These are phyloP conservation scores for Callaeas wilsoni DNA, from an alignment of 2,113 vertebrate genomes.

Conservation along the genomic window DNA sequence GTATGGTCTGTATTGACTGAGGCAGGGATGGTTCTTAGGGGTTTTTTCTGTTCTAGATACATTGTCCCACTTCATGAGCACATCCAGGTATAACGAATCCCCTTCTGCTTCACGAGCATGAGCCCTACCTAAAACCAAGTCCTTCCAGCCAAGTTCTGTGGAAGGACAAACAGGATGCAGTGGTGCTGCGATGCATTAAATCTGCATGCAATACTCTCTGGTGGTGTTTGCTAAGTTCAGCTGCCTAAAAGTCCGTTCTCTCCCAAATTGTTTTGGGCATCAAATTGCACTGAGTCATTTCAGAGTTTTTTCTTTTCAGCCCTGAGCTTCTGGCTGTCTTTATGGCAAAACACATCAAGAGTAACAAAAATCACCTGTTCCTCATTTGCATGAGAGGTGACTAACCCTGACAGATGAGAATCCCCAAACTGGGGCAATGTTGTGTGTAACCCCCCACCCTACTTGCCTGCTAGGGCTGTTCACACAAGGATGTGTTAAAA, in stretches of 20 bases:
- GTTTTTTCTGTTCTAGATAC: neutral
- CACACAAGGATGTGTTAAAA: neutral
- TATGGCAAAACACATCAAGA: neutral
- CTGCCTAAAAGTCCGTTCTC: neutral
- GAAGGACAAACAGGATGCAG: neutral
- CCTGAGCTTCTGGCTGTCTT: neutral
- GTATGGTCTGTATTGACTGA: neutral
- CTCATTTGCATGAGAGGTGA: neutral
- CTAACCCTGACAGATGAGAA: neutral
- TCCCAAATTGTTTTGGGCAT: neutral
- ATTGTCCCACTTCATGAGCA: neutral
- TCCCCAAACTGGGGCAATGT: neutral
- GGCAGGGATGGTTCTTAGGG: neutral
- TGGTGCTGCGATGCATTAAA: neutral
- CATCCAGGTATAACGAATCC: neutral
- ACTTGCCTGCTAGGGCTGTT: neutral
- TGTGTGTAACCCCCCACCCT: neutral
- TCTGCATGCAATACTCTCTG: neutral
- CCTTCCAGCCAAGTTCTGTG: neutral
- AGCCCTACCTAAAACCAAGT: neutral
- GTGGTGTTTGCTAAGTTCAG: neutral
- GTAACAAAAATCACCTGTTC: neutral
- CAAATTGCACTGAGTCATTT: conserved; percentile 5
- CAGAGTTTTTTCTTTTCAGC: neutral
- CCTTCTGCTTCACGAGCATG: neutral